Percentiles rank a stretch among this genome's conserved stretches.
These are phyloP conservation scores for Prunella fulvescens DNA, from an alignment of 2,113 vertebrate genomes.

Conservation along the genomic window DNA sequence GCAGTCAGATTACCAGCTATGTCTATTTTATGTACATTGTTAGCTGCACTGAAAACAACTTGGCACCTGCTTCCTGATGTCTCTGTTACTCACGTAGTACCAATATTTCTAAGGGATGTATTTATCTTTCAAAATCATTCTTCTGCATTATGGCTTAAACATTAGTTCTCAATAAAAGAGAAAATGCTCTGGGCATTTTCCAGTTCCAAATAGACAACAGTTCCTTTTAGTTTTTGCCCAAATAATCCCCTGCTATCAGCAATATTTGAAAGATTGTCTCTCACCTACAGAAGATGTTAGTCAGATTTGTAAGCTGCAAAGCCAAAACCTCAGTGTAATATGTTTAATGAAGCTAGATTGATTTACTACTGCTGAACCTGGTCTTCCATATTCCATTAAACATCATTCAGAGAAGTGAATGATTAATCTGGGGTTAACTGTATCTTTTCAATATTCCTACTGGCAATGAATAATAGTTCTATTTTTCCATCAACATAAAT, in stretches of 20 bases:
- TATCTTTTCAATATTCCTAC: conserved; percentile 23
- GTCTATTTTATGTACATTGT: not conserved
- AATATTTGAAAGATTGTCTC: not conserved
- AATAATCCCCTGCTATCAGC: not conserved
- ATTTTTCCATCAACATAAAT: conserved; percentile 19
- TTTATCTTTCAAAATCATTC: not conserved
- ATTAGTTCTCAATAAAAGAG: not conserved
- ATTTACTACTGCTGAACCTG: not conserved
- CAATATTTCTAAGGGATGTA: not conserved
- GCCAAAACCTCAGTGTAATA: not conserved
- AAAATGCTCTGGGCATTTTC: not conserved
- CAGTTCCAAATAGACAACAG: not conserved
- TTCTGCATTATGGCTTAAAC: not conserved
- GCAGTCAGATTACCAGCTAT: not conserved
- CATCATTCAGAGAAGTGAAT: not conserved
- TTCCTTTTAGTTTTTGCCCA: not conserved
- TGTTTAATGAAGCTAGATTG: not conserved
- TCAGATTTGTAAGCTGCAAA: not conserved
- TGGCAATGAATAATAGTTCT: not conserved
- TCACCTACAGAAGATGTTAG: not conserved
- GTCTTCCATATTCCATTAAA: not conserved
- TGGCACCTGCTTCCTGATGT: not conserved
- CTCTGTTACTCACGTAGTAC: not conserved
- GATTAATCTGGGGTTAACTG: not conserved
- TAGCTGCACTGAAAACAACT: not conserved